phyloP scores from a whole-genome alignment of 2,113 vertebrate genomes.

The Erinaceus europaeus region DNA sequence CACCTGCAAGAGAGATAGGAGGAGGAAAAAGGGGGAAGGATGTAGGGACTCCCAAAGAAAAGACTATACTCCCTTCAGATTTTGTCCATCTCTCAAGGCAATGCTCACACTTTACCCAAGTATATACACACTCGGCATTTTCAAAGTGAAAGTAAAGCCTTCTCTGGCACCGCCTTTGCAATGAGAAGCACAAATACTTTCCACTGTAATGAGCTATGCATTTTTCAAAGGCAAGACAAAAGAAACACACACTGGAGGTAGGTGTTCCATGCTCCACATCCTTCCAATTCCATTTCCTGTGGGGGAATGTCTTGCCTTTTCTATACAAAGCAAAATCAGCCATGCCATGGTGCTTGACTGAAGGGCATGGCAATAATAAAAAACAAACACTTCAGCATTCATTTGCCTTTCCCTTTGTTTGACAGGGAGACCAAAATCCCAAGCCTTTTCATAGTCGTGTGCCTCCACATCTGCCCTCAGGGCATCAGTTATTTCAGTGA shows the following conservation, averaged over 20 bases:
- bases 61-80: not conserved
- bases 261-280: not conserved
- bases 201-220: not conserved
- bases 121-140: no score
- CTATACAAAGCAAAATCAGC: not conserved
- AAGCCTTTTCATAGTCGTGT: no score
- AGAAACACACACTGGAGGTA: not conserved
- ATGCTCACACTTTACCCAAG: not conserved
- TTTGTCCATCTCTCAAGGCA: not conserved
- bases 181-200: not conserved
- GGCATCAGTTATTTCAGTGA: no score
- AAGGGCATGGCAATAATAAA: no score
- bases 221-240: constrained; percentile 28
- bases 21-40: no score
- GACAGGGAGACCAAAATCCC: no score
- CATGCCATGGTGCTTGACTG: no score
- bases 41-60: not conserved
- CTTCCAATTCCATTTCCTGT: not conserved
- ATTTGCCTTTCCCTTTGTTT: constrained; percentile 11
- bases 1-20: not conserved
- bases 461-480: no score
- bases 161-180: not conserved
- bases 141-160: not conserved
- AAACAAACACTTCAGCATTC: not conserved
- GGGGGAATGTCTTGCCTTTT: not conserved